Evolutionary conservation across 2,797 vertebrate genomes (phyloP).

Genomic region (Chelidonichthys spinosus): DNA sequence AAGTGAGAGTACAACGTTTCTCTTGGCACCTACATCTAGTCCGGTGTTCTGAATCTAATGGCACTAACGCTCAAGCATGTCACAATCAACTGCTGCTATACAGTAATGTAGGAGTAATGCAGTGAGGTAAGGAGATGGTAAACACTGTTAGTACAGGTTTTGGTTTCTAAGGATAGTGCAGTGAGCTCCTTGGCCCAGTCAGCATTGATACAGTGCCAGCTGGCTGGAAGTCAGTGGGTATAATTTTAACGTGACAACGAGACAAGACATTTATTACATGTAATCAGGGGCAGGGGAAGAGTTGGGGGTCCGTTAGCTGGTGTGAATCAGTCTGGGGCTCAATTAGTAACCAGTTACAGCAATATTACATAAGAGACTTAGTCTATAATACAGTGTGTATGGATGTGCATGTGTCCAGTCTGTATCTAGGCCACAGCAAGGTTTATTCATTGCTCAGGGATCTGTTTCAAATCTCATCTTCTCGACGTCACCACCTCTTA

Average conservation of each 20-base stretch:
- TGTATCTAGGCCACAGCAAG: conserved; percentile 64
- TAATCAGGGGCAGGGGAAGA: conserved; percentile 69
- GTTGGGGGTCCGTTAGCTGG: conserved; percentile 77
- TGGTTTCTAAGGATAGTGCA: conserved; percentile 79
- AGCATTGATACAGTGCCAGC: conserved; percentile 66
- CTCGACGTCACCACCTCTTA: conserved; percentile 58
- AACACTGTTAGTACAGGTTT: conserved; percentile 69
- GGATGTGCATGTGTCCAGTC: conserved; percentile 33
- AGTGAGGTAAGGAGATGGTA: conserved; percentile 75
- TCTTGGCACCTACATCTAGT: conserved; percentile 49
- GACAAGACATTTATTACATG: conserved; percentile 72
- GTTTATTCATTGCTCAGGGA: conserved; percentile 65
- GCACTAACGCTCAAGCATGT: conserved; percentile 49
- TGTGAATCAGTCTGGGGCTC: conserved; percentile 79
- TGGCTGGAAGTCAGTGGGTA: conserved; percentile 66
- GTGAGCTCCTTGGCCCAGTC: conserved; percentile 58
- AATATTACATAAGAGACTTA: conserved; percentile 69
- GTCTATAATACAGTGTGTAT: conserved; percentile 77
- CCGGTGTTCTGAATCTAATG: conserved; percentile 46
- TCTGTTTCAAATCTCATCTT: conserved; percentile 70
- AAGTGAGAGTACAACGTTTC: conserved; percentile 48
- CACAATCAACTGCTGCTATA: conserved; percentile 39
- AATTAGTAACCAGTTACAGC: conserved; percentile 74
- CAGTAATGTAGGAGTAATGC: conserved; percentile 62
- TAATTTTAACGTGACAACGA: conserved; percentile 58